Conservation (phyloP, 2,888 invertebrate species). For the Drosophila anceps region DNA sequence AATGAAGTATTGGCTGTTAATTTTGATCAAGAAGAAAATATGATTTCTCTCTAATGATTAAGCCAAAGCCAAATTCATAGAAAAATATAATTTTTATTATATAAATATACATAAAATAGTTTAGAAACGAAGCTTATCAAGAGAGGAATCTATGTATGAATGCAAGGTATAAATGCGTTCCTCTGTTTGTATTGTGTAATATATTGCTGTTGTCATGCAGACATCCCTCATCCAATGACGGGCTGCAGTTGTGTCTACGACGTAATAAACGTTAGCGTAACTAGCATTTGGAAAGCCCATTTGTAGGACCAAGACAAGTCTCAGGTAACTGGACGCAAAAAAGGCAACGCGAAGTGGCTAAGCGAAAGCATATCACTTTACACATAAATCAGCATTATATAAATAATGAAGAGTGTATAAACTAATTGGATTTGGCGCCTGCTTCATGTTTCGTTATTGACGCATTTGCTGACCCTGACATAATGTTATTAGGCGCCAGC, state of each 20-base stretch:
- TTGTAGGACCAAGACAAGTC: background rate
- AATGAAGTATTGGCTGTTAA: too few species aligned
- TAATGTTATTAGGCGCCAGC: conserved; percentile 40
- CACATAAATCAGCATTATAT: conserved; percentile 48
- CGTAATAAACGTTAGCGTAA: conserved; percentile 33
- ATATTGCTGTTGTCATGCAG: conserved; percentile 21
- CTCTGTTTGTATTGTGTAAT: conserved; percentile 31
- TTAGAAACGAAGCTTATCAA: background rate
- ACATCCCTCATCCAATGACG: conserved; percentile 8
- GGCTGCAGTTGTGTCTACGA: conserved; percentile 38
- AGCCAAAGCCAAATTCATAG: too few species aligned
- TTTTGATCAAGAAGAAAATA: too few species aligned
- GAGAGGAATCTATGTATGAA: background rate
- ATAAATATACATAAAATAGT: background rate
- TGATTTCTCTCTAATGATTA: too few species aligned
- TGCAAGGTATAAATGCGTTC: background rate
- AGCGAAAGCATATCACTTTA: conserved; percentile 38
- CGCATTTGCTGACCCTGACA: conserved; percentile 29
- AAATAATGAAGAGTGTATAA: conserved; percentile 32
- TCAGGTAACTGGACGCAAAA: conserved; percentile 1
- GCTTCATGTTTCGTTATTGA: conserved; percentile 49
- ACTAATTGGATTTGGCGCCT: conserved; percentile 65
- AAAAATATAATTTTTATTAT: too few species aligned
- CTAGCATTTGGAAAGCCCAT: background rate
- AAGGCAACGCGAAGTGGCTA: background rate